Evolutionary conservation across 2,113 vertebrate genomes (phyloP), one percentile per base, ranked within the genome.

Genomic region (Solea solea): DNA sequence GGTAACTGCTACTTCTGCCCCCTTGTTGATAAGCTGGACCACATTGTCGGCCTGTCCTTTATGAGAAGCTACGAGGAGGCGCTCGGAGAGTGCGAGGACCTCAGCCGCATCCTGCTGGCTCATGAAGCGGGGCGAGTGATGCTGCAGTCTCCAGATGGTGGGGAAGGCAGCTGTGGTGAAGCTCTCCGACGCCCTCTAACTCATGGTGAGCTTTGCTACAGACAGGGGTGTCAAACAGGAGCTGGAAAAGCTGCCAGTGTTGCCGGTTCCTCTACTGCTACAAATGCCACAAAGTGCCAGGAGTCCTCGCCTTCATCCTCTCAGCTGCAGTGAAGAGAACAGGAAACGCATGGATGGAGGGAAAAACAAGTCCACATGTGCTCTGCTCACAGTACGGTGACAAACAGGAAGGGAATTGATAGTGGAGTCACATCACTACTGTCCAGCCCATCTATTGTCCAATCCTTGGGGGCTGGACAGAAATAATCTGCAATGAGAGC

Each of bases 1-100:
- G 93, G 97, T 98, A 91, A 98, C 95, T 0, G 96, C 97, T 92
- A 98, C 96, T 92, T 96, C 97, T 88, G 97, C 97, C 3, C 97
- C 97, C 93, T 94, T 97, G 95, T 99, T 99, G 94, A 98, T 99
- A 88, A 98, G 96, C 94, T 98, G 97, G 89, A 98, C 97, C 93
- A 99, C 97, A 96, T 97, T 96, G 90, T 98, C 96, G 6, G 94
- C 94, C 88, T 98, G 97, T 89, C 97, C 97, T 94, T 98, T 99
- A 94, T 98, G 96, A 2, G 97, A 95, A 11, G 97, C 97, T 95
- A 98, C 80, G 59, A 98, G 96, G 91, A 98, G 97, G 91, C 96
- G 96, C 96, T 99, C 97, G 75, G 97, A 98, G 90, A 98, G 97
- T 83, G 93, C 95, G 3, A 95, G 95, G 91, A 96, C 95, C 88